phyloP scores from a whole-genome alignment of 2,797 vertebrate species.

The Scomberomorus guttatus region DNA sequence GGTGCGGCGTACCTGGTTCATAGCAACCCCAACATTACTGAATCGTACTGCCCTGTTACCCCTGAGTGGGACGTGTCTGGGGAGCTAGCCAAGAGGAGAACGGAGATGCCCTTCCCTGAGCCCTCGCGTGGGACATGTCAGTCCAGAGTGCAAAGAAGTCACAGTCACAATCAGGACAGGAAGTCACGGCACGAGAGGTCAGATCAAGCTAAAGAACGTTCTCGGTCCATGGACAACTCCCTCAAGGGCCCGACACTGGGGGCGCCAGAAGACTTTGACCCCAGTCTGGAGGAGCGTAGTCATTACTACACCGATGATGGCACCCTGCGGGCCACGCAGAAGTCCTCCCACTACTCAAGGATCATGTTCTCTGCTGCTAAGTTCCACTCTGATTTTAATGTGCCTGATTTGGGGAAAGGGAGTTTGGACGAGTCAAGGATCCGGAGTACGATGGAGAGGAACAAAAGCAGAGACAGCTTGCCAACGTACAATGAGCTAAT shows the following conservation, averaged over 20 bases:
- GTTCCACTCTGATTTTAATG: constrained; percentile 95
- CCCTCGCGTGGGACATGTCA: constrained; percentile 97
- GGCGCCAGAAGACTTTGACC: constrained; percentile 93
- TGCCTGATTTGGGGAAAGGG: constrained; percentile 93
- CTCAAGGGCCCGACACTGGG: constrained; percentile 93
- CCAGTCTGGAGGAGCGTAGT: constrained; percentile 92
- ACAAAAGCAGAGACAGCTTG: constrained; percentile 93
- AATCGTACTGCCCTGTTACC: constrained; percentile 96
- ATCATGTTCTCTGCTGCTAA: constrained; percentile 92
- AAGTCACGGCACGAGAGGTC: constrained; percentile 96
- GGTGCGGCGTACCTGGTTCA: constrained; percentile 94
- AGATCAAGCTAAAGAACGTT: constrained; percentile 97
- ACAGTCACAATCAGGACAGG: constrained; percentile 99
- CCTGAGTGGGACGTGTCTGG: constrained; percentile 99
- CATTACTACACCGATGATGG: constrained; percentile 96
- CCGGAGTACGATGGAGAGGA: constrained; percentile 92
- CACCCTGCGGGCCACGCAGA: constrained; percentile 93
- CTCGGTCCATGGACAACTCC: constrained; percentile 99
- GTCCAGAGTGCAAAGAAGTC: constrained; percentile 98
- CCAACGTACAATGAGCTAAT: constrained; percentile 93
- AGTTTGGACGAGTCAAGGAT: constrained; percentile 90
- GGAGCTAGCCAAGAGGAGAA: constrained; percentile 97
- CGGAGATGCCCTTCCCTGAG: constrained; percentile 99
- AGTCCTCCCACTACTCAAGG: constrained; percentile 93
- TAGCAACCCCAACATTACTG: constrained; percentile 94